Conservation (phyloP, 2,113 vertebrate genomes). For the Eupsittula cactorum region DNA sequence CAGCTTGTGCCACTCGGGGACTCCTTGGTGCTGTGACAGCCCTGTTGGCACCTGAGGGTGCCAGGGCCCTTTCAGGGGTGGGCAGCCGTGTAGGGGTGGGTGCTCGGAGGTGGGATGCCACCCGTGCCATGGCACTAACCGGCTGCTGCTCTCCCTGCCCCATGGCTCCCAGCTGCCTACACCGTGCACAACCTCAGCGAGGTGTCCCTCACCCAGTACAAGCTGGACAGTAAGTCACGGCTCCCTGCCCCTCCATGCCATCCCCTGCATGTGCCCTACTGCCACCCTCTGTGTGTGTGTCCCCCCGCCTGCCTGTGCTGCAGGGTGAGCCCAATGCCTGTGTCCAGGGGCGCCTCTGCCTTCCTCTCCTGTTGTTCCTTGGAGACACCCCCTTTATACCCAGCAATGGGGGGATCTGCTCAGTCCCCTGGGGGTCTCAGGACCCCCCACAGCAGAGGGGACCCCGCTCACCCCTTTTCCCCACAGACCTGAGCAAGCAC, state of each 20-base stretch:
- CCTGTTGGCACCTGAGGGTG: background rate
- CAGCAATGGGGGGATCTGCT: background rate
- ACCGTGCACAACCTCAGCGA: slow-evolving; percentile 89
- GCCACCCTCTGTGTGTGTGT: background rate
- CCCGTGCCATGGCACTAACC: background rate
- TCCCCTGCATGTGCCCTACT: background rate
- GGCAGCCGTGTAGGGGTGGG: background rate
- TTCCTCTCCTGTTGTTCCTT: background rate
- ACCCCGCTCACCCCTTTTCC: background rate
- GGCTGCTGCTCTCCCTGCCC: background rate
- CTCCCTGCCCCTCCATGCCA: background rate
- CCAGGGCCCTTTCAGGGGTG: background rate
- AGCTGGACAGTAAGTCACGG: slow-evolving; percentile 90
- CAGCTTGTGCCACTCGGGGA: fast-evolving
- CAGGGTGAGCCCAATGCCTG: background rate
- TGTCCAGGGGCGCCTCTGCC: background rate
- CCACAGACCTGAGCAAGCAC: slow-evolving; percentile 90
- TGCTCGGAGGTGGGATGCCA: background rate
- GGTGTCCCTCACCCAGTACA: slow-evolving; percentile 86
- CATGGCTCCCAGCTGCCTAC: slow-evolving; percentile 79
- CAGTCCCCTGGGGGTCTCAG: fast-evolving
- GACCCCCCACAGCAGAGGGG: background rate
- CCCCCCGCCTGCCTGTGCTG: background rate
- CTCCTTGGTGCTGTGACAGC: background rate
- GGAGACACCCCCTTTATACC: background rate